These are phyloP conservation scores for Corythornis madagascariensis DNA, from an alignment of 2,113 vertebrate genomes.

Conservation along the genomic window DNA sequence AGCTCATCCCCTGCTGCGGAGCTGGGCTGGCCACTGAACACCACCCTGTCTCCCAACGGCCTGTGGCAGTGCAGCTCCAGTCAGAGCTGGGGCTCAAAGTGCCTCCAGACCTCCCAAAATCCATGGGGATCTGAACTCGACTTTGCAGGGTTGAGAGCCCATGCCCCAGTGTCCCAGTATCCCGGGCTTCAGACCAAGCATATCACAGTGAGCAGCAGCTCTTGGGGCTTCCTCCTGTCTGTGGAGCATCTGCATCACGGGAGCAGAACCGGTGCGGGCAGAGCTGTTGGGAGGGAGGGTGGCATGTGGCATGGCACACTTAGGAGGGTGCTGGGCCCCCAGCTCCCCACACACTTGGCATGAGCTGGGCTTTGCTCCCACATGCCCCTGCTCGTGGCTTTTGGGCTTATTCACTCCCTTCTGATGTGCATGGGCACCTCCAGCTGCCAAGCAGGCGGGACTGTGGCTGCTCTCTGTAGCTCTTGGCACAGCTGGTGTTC, in stretches of 20 bases:
- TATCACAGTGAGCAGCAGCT: background rate
- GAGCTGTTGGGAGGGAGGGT: background rate
- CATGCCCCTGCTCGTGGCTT: background rate
- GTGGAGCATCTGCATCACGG: accelerated
- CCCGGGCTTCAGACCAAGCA: accelerated
- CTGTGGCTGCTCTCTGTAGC: background rate
- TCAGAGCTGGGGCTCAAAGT: background rate
- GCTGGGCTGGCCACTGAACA: background rate
- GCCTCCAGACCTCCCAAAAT: background rate
- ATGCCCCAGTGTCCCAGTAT: background rate
- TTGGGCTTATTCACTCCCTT: background rate
- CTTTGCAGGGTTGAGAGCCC: background rate
- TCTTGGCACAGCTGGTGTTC: background rate
- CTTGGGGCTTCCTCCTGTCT: background rate
- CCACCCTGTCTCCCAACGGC: accelerated
- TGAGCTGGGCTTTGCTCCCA: accelerated
- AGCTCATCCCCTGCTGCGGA: background rate
- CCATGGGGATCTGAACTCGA: background rate
- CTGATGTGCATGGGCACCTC: accelerated
- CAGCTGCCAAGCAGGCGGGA: background rate
- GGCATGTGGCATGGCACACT: accelerated
- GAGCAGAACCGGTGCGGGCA: accelerated
- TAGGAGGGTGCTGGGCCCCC: accelerated
- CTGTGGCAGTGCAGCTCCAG: accelerated
- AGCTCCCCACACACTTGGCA: accelerated